Base-by-base conservation (phyloP, 2,888 invertebrate species). In the Scrobipalpa atriplicella region DNA sequence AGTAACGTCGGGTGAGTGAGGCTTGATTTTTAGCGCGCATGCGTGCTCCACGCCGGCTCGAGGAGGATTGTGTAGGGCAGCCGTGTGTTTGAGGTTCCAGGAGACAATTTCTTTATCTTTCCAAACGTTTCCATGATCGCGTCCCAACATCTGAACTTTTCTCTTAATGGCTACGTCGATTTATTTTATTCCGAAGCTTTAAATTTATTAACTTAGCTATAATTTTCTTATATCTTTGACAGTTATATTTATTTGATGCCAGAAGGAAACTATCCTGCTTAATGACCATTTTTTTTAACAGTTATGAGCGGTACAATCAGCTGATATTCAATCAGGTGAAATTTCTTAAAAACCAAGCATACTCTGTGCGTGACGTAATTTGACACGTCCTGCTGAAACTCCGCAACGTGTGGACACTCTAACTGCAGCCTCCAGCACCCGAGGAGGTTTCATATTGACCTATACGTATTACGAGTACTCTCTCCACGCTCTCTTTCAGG, bases 391-490 rank as follows among this genome's bases (percentile, higher is more conserved):
- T 61, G 68, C 68, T 70, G 74, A 13, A 74, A 70, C 67, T 68
- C 63, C 69, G 64, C 52, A 56, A 16, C 67, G 69, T 68, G 75
- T 84, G 81, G 84, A 67, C 81, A 89, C 86, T 88, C 86, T 87
- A 90, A 85, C 84, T 88, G 84, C 92, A 92, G 92, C 92, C 88
- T 92, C 92, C 92, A 85, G 89, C 84, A 84, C 86, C 90, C 89
- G 89, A 90, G 90, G 83, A 91, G 90, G 87, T 89, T 90, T 91
- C 89, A 92, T 92, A 92, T 92, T 92, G 92, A 92, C 92, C 92
- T 92, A 92, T 92, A 92, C 92, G 87, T 92, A 92, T 86, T 90
- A 90, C 87, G 84, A 90, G 86, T 82, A 87, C 85, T 86, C 86
- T 87, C 83, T 70, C 76, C 75, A 77, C 81, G 81, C 84, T 85